Evolutionary conservation across 2,888 invertebrate species (phyloP), one percentile per base, ranked within the genome.

Genomic region (Torymus texanus): DNA sequence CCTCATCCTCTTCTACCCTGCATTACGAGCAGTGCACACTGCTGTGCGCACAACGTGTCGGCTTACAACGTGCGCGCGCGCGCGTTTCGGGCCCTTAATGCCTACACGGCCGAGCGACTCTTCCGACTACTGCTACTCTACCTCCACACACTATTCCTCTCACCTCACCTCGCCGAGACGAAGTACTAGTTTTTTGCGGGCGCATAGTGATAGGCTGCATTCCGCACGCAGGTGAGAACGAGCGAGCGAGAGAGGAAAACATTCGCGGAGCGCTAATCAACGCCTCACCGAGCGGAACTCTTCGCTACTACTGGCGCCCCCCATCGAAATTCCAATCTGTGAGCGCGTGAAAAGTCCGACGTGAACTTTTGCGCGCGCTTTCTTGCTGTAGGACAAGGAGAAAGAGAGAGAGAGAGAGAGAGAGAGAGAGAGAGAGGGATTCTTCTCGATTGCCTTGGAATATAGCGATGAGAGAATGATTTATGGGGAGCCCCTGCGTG

Each of bases 211-310:
- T 87, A 87, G 87, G 83, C 71, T 55, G 84, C 88, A 88, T 88
- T 88, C 88, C 88, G 78, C 75, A 83, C 84, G 77, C 85, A 86
- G n/a, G 4, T 5, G 0, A 18, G 10, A 21, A 55, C 12, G 16
- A n/a, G 59, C 24, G 83, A n/a, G 62, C 4, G 3, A 62, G 29
- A 62, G 51, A 53, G 67, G 88, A 87, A 89, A 89, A 88, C 87
- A 89, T 89, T 85, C 85, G 83, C 83, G 88, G 88, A 86, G 84
- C 87, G 88, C 86, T 86, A 86, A 86, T 89, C 88, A 89, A 89
- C 89, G 88, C 89, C 89, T 89, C 82, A 53, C 53, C 10, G 73
- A 58, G 10, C 63, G 13, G 50, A 72, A 61, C 21, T 8, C 51
- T 70, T 59, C 65, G 59, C 61, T 66, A 61, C 66, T 51, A 53